phyloP scores from a whole-genome alignment of 1,140 invertebrate genomes.

The Condylostylus longicornis region DNA sequence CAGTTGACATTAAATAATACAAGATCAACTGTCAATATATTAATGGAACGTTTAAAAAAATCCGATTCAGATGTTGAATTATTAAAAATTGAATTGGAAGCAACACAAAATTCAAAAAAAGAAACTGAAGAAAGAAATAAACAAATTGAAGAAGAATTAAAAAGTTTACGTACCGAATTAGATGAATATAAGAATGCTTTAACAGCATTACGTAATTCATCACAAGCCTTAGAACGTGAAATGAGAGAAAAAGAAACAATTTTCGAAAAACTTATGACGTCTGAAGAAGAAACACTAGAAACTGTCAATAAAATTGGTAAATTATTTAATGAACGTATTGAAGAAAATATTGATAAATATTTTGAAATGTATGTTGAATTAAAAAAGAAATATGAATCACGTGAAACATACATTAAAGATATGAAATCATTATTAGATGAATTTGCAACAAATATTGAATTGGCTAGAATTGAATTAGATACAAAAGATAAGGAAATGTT shows the following conservation, averaged over 20 bases:
- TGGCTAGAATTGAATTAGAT: constrained; percentile 28
- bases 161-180: constrained; percentile 25
- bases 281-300: constrained; percentile 30
- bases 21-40: constrained; percentile 34
- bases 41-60: constrained; percentile 35
- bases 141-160: constrained; percentile 26
- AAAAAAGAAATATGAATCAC: constrained; percentile 26
- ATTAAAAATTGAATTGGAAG: constrained; percentile 33
- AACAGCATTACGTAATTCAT: constrained; percentile 17
- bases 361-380: constrained; percentile 24
- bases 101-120: constrained; percentile 30
- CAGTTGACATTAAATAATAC: constrained; percentile 34
- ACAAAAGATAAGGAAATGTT: constrained; percentile 27
- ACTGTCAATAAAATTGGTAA: constrained; percentile 34
- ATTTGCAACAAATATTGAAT: constrained; percentile 28
- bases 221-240: constrained; percentile 25
- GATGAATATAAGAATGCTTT: constrained; percentile 23
- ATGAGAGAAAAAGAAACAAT: constrained; percentile 29
- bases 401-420: constrained; percentile 28
- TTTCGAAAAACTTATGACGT: constrained; percentile 28
- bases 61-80: constrained; percentile 39
- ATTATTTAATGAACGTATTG: constrained; percentile 32
- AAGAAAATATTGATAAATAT: constrained; percentile 27
- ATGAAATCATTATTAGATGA: constrained; percentile 31
- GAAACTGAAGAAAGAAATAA: constrained; percentile 32